Conservation (phyloP, 2,113 vertebrate species). For the Hipposideros armiger region DNA sequence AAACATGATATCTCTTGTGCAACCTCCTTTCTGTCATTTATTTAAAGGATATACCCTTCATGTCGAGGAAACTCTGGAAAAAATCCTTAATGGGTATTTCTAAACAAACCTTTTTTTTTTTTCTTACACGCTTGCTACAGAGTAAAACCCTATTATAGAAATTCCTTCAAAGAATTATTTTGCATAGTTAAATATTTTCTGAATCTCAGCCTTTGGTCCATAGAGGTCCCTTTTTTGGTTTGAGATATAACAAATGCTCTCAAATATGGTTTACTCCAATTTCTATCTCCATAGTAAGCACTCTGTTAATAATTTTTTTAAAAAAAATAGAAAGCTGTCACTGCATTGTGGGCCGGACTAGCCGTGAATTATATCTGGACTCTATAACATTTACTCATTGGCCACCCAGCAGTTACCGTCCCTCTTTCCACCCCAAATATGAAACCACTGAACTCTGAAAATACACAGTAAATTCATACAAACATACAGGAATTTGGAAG, state of each 20-base stretch:
- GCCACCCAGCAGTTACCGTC: background rate
- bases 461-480: background rate
- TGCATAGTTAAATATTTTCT: conserved; percentile 44
- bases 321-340: background rate
- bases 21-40: background rate
- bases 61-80: background rate
- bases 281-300: background rate
- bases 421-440: background rate
- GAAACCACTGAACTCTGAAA: background rate
- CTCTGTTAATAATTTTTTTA: background rate
- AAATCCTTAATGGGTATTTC: background rate
- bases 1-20: background rate
- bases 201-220: background rate
- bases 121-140: background rate
- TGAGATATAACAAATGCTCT: background rate
- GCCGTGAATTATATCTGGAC: background rate
- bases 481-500: background rate
- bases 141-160: conserved; percentile 57
- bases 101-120: background rate
- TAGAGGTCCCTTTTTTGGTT: background rate
- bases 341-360: background rate
- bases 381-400: background rate
- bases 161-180: conserved; percentile 50
- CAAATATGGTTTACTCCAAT: background rate
- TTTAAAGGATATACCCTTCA: background rate